Conservation (phyloP, 2,797 vertebrate species). For the Choloepus didactylus region DNA sequence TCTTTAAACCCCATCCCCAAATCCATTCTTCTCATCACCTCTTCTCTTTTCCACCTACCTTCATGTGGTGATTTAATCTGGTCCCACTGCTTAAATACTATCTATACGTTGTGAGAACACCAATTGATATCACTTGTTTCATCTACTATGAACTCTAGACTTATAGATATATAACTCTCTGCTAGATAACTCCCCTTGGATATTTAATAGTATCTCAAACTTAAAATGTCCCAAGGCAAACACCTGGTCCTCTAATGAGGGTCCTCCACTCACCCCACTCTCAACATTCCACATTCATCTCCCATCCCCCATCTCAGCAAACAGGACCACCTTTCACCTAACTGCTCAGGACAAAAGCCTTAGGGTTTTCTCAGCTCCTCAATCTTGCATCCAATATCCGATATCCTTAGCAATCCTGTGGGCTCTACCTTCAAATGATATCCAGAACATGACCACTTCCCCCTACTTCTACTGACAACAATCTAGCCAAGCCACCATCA, state of each 20-base stretch:
- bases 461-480: not conserved
- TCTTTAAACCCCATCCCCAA: not conserved
- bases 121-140: not conserved
- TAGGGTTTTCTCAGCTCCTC: not conserved
- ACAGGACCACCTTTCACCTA: not conserved
- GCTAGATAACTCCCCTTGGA: not conserved
- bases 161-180: not conserved
- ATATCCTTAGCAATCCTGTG: not conserved
- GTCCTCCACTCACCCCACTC: not conserved
- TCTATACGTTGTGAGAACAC: not conserved
- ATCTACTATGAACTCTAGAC: not conserved
- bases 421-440: not conserved
- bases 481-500: not conserved
- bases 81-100: not conserved
- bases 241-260: not conserved
- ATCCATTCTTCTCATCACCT: not conserved
- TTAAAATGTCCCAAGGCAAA: not conserved
- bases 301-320: not conserved
- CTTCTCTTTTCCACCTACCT: not conserved
- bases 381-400: not conserved
- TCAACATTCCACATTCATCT: no score
- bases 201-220: not conserved
- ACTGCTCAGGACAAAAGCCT: slow-evolving; percentile 13
- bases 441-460: not conserved
- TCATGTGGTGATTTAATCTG: not conserved